Base-by-base conservation (phyloP, 2,113 vertebrate species). In the Gracilinanus agilis region DNA sequence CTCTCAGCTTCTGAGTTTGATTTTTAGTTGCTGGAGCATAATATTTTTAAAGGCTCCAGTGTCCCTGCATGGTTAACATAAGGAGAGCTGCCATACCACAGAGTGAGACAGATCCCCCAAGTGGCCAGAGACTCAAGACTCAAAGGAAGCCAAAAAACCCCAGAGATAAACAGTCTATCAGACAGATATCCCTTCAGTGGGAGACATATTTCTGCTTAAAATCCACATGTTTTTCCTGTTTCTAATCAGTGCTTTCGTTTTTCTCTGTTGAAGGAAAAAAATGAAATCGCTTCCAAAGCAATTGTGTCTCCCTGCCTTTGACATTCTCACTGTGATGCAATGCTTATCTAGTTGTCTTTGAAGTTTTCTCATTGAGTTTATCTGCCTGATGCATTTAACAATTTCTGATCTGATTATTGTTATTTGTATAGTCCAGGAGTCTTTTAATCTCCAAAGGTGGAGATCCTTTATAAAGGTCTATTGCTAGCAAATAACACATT, bases 311-410 rank as follows among this genome's bases (percentile, higher is more conserved):
- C 24, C 24, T 97, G 16, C 16, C 67, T 83, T 83, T 23, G 95
- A 96, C 90, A 95, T 96, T 97, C 96, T 95, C 83, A 91, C 95
- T 97, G 90, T n/a, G 55, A 93, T 89, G 56, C 34, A 75, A 49
- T 91, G 94, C 91, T 96, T 97, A 96, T 96, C 95, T 95, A 53
- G 53, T 53, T 94, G 27, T 90, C 90, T 94, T 90, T 92, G 92
- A 96, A 96, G 93, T 56, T 88, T 96, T 96, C 96, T 97, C 94
- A 34, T 96, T 94, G 97, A 93, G n/a, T 96, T 97, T 98, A 95
- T 95, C 96, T 97, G 88, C 93, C 93, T 93, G 91, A 91, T 21
- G 55, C 89, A 92, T 96, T 96, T 96, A 97, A 97, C 95, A 95
- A 93, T 96, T 97, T 96, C 96, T 95, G 93, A 96, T 96, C 92